These are phyloP conservation scores for Chelon auratus DNA, from an alignment of 2,797 vertebrate genomes.

Conservation along the genomic window DNA sequence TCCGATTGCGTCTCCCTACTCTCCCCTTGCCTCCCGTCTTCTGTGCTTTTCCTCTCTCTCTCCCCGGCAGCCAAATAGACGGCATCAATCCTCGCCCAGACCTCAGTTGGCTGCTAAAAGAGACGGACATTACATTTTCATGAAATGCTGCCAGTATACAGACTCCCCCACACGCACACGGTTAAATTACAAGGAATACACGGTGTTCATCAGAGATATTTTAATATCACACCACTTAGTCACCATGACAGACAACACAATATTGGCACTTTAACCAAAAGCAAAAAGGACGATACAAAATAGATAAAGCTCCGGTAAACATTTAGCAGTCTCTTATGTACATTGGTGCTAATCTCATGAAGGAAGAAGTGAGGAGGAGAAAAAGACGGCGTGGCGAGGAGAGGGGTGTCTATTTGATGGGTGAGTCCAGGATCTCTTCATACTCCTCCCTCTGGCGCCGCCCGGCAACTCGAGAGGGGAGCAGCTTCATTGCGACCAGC, in stretches of 20 bases:
- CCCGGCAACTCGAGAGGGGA: constrained; percentile 84
- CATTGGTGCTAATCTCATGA: constrained; percentile 40
- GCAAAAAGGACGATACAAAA: constrained; percentile 81
- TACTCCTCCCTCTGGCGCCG: constrained; percentile 90
- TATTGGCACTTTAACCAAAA: constrained; percentile 81
- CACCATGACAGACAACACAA: constrained; percentile 78
- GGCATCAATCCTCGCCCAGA: constrained; percentile 43
- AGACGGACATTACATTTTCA: constrained; percentile 45
- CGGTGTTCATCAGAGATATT: constrained; percentile 65
- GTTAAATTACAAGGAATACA: constrained; percentile 36
- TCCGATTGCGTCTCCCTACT: constrained; percentile 18
- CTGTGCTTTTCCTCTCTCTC: constrained; percentile 6
- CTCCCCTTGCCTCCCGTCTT: constrained; percentile 13
- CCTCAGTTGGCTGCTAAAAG: constrained; percentile 52
- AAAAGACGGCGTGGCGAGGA: not conserved
- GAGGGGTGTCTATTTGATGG: constrained; percentile 89
- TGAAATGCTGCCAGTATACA: constrained; percentile 31
- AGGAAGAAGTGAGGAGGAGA: constrained; percentile 12
- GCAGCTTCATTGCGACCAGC: constrained; percentile 92
- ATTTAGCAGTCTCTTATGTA: constrained; percentile 75
- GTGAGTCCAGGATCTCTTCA: constrained; percentile 95
- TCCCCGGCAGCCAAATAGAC: constrained; percentile 39
- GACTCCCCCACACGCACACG: not conserved
- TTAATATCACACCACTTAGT: constrained; percentile 78
- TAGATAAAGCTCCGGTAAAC: constrained; percentile 76